Base-by-base conservation (phyloP, 2,113 vertebrate genomes). In the Mus pahari region DNA sequence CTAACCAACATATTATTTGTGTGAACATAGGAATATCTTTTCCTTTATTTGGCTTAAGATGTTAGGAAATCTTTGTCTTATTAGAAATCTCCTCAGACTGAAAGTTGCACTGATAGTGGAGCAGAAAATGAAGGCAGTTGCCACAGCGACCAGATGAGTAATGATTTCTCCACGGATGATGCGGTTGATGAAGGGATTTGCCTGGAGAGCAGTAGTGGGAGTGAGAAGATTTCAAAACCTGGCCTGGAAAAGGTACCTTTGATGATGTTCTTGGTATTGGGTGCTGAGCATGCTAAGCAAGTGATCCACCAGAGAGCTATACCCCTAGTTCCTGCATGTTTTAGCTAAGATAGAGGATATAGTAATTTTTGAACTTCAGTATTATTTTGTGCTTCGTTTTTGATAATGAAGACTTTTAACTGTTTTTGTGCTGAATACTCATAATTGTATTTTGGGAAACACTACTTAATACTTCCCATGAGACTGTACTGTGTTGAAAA, bases 121-220 rank as follows among this genome's bases (percentile, higher is more conserved):
- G 99, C 99, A 28, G 99, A 99, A 98, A 99, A 99, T 95, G 99
- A 99, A 99, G 99, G 99, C 96, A 99, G 99, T 98, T 99, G 99
- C 98, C 99, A 99, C 98, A 99, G 99, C 77, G 99, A 99, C 98
- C 99, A 99, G 98, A 99, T 99, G 99, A 99, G 99, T 98, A 99
- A 99, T 73, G 99, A 99, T 97, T 99, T 99, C 98, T 99, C 99
- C 97, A 99, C 99, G 6, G 99, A 99, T 64, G 99, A 99, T 93
- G 99, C 99, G 77, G 99, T 99, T 74, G 99, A 99, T 97, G 99
- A 99, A 98, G 99, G 99, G 94, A 99, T 99, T 98, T 99, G 99
- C 98, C 99, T 99, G 86, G 99, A 99, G 98, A 99, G 97, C 97
- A 99, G 98, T 26, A 99, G 98, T 97, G 98, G 98, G 92, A 98